These are phyloP conservation scores for Harpagifer antarcticus DNA, from an alignment of 2,797 vertebrate genomes.

Conservation along the genomic window DNA sequence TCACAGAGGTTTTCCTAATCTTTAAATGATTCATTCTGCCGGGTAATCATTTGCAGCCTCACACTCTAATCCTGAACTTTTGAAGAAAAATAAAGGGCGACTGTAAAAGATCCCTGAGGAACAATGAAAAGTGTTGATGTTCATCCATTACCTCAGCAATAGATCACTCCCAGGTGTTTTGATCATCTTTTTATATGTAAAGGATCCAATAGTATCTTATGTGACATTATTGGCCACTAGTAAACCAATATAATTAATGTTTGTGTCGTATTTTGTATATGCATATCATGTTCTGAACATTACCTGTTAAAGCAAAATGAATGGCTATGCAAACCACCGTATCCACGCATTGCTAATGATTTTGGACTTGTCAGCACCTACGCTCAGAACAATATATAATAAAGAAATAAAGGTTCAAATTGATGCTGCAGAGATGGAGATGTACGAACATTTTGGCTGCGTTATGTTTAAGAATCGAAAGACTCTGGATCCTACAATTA, in stretches of 20 bases:
- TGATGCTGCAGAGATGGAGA: not conserved
- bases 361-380: not conserved
- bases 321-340: not conserved
- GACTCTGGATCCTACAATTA: not conserved
- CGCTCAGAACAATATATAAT: not conserved
- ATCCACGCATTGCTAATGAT: not conserved
- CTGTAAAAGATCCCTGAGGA: not conserved
- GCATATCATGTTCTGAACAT: not conserved
- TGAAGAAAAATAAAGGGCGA: slow-evolving; percentile 22
- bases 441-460: not conserved
- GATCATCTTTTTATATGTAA: not conserved
- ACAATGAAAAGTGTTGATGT: not conserved
- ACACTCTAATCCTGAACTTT: slow-evolving; percentile 32
- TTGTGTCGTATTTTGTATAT: too few species aligned
- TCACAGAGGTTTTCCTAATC: slow-evolving; percentile 46
- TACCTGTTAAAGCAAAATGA: not conserved
- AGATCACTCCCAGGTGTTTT: not conserved
- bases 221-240: not conserved
- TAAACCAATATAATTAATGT: not conserved
- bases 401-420: not conserved
- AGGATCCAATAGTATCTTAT: not conserved
- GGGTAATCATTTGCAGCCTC: slow-evolving; percentile 56
- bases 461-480: not conserved
- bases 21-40: slow-evolving; percentile 68
- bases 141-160: not conserved